These are phyloP conservation scores for Polylopha cassiicola DNA, from an alignment of 2,888 invertebrate genomes.

Conservation along the genomic window DNA sequence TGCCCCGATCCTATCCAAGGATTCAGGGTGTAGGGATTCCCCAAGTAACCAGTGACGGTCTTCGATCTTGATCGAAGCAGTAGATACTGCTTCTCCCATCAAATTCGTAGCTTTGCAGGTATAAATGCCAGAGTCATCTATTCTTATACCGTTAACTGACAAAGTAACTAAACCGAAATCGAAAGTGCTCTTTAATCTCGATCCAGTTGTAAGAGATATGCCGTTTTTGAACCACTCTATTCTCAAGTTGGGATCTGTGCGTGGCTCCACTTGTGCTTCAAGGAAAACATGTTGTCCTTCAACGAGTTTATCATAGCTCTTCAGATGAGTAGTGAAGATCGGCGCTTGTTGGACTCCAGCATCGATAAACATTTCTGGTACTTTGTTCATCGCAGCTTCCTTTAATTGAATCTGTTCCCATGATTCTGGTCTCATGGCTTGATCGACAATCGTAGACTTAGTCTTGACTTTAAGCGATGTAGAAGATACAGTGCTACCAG, in stretches of 20 bases:
- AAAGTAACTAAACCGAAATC: conserved; percentile 97
- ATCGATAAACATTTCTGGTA: conserved; percentile 92
- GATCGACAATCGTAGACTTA: conserved; percentile 87
- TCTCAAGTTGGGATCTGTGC: conserved; percentile 90
- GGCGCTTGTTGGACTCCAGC: conserved; percentile 93
- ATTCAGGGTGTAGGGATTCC: conserved; percentile 92
- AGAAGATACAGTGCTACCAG: conserved; percentile 96
- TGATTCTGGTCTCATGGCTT: conserved; percentile 91
- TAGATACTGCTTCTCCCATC: conserved; percentile 95
- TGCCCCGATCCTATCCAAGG: conserved; percentile 89
- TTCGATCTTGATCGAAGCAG: conserved; percentile 91
- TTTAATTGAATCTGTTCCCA: conserved; percentile 95
- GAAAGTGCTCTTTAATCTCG: conserved; percentile 94
- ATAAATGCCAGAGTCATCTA: conserved; percentile 96
- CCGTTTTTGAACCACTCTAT: conserved; percentile 97
- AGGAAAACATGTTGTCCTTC: conserved; percentile 92
- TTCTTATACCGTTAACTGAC: conserved; percentile 90
- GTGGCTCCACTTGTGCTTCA: conserved; percentile 94
- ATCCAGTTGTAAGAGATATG: conserved; percentile 89
- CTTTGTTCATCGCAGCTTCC: conserved; percentile 94
- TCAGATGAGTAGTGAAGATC: conserved; percentile 95
- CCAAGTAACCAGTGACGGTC: conserved; percentile 92
- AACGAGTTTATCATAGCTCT: conserved; percentile 87
- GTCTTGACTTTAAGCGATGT: conserved; percentile 92
- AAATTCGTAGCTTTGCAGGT: conserved; percentile 96